Evolutionary conservation across 2,888 invertebrate genomes (phyloP), one percentile per base, ranked within the genome.

Genomic region (Parasteatoda lunata): DNA sequence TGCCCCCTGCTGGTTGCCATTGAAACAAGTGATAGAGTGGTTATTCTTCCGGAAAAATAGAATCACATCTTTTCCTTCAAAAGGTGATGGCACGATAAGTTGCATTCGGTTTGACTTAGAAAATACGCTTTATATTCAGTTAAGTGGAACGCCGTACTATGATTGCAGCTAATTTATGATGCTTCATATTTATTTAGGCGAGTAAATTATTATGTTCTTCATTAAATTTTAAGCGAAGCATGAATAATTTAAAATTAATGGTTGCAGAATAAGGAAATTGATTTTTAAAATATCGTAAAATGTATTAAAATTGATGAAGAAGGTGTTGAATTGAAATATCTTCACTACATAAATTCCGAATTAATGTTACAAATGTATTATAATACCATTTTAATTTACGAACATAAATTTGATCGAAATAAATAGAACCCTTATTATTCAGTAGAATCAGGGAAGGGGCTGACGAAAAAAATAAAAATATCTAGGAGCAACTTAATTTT

Each of bases 81-180:
- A 54, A 48, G n/a, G 70, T 7, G 45, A 8, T 9, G 8, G 52
- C 9, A 73, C 15, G 68, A 68, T 15, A 30, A 68, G 13, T 59
- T 7, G 59, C 59, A 59, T 59, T 59, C 59, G 59, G 47, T 45
- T 51, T 64, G 49, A 68, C 30, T 75, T 64, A 66, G 6, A 47
- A 81, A 75, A 66, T 30, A 30, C 30, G 30, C 30, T 30, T 30
- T 30, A 30, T 2, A 30, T 30, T 30, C 30, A 30, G 30, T 30
- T 30, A 30, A 30, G 54, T 75, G 81, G 73, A 75, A 75, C 78
- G 78, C 48, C 69, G 51, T 6, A 47, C 48, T 59, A 59, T 84
- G 84, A 84, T 84, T 84, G 84, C 69, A 69, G 78, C 84, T 84
- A 84, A 84, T 84, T 84, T 84, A 73, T 84, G 54, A 51, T 54